Evolutionary conservation across 2,888 invertebrate genomes (phyloP).

Genomic region (Pachymerium ferrugineum): DNA sequence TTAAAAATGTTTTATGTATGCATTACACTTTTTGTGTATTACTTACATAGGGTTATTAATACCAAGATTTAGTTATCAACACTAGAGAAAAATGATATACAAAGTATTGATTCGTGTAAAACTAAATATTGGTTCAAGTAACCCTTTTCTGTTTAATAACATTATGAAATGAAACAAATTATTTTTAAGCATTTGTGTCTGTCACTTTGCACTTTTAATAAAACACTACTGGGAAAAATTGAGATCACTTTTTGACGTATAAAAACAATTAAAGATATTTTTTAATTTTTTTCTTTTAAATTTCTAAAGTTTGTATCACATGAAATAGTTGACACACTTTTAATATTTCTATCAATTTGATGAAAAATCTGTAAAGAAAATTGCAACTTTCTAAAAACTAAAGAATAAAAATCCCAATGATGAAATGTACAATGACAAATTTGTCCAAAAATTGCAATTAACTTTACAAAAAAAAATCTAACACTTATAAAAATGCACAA

Average conservation of each 20-base stretch:
- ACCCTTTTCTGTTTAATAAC: too few relatives aligned
- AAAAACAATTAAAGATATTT: too few relatives aligned
- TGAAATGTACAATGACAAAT: too few relatives aligned
- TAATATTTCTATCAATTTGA: not conserved
- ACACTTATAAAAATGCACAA: not conserved
- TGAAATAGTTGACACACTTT: not conserved
- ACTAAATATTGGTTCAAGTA: not conserved
- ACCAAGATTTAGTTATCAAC: too few relatives aligned
- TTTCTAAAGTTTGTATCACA: not conserved
- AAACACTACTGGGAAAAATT: too few relatives aligned
- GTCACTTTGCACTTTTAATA: too few relatives aligned
- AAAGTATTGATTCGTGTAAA: too few relatives aligned
- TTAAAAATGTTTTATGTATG: not conserved
- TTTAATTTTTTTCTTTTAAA: not conserved
- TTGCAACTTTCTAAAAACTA: not conserved
- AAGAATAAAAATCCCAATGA: too few relatives aligned
- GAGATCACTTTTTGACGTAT: not conserved
- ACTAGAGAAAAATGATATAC: too few relatives aligned
- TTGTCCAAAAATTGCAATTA: not conserved
- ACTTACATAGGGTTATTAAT: not conserved
- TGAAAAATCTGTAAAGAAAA: slow-evolving; percentile 4
- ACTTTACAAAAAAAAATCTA: not conserved
- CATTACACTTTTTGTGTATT: not conserved
- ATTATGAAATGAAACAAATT: too few relatives aligned
- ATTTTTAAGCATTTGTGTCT: too few relatives aligned